phyloP scores from a whole-genome alignment of 2,113 vertebrate genomes.

The Cyprinus carpio region DNA sequence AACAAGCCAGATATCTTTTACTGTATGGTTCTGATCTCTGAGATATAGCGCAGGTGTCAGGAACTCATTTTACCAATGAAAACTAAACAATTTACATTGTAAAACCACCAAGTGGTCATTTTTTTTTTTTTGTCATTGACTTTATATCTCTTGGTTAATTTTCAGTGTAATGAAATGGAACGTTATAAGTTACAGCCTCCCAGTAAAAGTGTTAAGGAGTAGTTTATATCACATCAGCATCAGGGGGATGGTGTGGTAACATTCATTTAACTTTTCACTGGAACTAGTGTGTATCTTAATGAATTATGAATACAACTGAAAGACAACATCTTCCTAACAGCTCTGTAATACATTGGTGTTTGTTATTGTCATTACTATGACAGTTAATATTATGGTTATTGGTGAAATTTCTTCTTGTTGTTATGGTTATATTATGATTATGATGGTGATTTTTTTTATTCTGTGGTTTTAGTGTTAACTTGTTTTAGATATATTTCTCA shows the following conservation, averaged over 20 bases:
- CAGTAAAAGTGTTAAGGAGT: slow-evolving; percentile 39
- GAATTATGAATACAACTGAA: slow-evolving; percentile 64
- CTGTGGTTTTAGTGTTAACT: slow-evolving; percentile 79
- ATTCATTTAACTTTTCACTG: slow-evolving; percentile 47
- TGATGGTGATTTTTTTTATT: slow-evolving; percentile 77
- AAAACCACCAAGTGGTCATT: neutral
- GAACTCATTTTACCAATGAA: slow-evolving; percentile 22
- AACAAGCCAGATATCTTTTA: slow-evolving; percentile 7
- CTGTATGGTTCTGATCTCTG: slow-evolving; percentile 4
- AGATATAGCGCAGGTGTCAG: neutral
- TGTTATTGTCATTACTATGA: slow-evolving; percentile 81
- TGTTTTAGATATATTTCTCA: slow-evolving; percentile 77
- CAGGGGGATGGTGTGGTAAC: slow-evolving; percentile 23
- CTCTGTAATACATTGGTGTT: slow-evolving; percentile 75
- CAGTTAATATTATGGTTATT: slow-evolving; percentile 80
- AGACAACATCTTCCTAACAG: slow-evolving; percentile 81
- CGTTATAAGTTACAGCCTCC: slow-evolving; percentile 29
- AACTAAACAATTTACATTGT: neutral
- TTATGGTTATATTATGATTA: slow-evolving; percentile 79
- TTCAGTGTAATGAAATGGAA: slow-evolving; percentile 32
- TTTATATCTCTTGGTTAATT: slow-evolving; percentile 32
- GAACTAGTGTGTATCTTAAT: slow-evolving; percentile 46
- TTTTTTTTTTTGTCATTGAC: neutral
- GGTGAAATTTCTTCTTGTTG: slow-evolving; percentile 80
- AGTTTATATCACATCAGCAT: slow-evolving; percentile 35